Evolutionary conservation across 2,113 vertebrate species (phyloP), one percentile per base, ranked within the genome.

Genomic region (Saccopteryx leptura): DNA sequence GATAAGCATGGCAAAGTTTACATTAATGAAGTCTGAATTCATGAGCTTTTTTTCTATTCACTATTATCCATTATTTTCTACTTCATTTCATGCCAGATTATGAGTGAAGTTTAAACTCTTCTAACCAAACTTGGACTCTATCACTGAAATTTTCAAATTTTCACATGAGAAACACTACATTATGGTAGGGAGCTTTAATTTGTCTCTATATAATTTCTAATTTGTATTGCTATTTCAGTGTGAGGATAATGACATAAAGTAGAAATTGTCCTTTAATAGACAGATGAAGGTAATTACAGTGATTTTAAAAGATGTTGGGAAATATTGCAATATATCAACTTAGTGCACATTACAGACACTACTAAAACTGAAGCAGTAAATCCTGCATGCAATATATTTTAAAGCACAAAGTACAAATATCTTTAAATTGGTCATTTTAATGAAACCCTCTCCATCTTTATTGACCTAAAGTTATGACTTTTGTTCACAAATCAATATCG

Each of bases 341-440:
- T 98, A 97, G 98, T 98, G 97, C 95, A 93, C 94, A 97, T 97
- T 95, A 91, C 93, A 87, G 90, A 97, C 96, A 66, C 97, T 96
- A 96, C 97, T 97, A 97, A 97, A 96, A 92, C 39, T 61, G 71
- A 95, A 97, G 93, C 89, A 96, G 90, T 95, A 94, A 90, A 95
- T 98, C 98, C 89, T 96, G 83, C 97, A 88, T 97, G 93, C 93
- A 97, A 97, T 97, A 96, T 97, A 98, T 98, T 97, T 88, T 97
- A 97, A 98, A 80, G 79, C 92, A 88, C 69, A 91, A 23, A 92
- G 91, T 71, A 82, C 89, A 93, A 90, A 85, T 96, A 97, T 80
- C 85, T 96, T 88, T 66, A 94, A 94, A 93, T 52, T 82, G 88
- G 8, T 91, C 96, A 97, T 95, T 97, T 95, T 96, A 83, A 71